A percentile compares a stretch with the other conserved stretches of the same genome.
phyloP scores from a whole-genome alignment of 2,888 invertebrate genomes.

The Lasiommata megera region DNA sequence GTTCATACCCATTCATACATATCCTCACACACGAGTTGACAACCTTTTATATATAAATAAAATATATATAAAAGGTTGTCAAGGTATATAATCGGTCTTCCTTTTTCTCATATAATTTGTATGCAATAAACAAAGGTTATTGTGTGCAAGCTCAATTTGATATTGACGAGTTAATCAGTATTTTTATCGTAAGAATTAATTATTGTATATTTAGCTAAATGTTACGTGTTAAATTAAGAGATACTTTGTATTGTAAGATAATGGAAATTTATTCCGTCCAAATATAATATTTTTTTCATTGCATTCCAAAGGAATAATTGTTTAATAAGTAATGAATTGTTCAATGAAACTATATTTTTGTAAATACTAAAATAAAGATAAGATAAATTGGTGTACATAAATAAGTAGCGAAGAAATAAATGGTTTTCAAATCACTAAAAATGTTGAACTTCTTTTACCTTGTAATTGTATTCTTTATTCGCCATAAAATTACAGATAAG shows the following conservation, averaged over 20 bases:
- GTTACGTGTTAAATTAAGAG: constrained; percentile 22
- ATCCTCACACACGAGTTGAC: background rate
- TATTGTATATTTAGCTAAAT: constrained; percentile 32
- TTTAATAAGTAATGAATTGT: no score
- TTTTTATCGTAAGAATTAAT: constrained; percentile 38
- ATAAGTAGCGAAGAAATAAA: constrained; percentile 13
- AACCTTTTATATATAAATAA: background rate
- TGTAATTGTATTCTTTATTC: background rate
- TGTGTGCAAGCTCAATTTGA: constrained; percentile 4
- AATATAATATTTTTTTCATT: constrained; percentile 58
- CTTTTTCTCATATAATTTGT: background rate
- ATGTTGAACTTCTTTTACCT: background rate
- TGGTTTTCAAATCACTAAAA: background rate
- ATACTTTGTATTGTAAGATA: constrained; percentile 15
- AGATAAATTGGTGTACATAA: constrained; percentile 10
- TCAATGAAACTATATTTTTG: constrained; percentile 20
- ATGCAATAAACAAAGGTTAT: background rate
- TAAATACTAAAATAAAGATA: constrained; percentile 23
- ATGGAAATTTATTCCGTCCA: constrained; percentile 64
- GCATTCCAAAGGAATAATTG: constrained; percentile 73
- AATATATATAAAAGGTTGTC: background rate
- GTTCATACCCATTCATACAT: no score
- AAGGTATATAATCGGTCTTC: background rate
- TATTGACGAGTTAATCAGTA: constrained; percentile 40
- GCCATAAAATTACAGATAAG: background rate